Percentiles rank a stretch among this genome's conserved stretches.
phyloP scores from a whole-genome alignment of 2,888 invertebrate genomes.

The Drosophila mettleri region DNA sequence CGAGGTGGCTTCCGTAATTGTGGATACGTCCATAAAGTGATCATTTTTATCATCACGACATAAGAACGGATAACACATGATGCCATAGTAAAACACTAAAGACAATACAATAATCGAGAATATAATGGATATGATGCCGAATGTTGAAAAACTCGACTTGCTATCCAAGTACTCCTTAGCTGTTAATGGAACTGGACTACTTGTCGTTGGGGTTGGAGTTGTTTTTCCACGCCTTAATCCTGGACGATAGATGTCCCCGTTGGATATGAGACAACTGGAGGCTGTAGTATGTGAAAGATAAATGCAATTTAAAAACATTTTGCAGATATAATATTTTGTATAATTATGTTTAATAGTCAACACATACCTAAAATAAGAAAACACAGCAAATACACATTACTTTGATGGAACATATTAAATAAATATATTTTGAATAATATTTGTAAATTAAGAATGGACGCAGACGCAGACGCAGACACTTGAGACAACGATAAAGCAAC shows the following conservation, averaged over 20 bases:
- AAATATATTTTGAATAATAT: slow-evolving; percentile 8
- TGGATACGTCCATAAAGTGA: slow-evolving; percentile 84
- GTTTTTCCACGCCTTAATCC: slow-evolving; percentile 44
- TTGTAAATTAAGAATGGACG: slow-evolving; percentile 37
- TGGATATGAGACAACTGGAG: slow-evolving; percentile 55
- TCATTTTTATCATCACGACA: slow-evolving; percentile 85
- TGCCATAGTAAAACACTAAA: slow-evolving; percentile 87
- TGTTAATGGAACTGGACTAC: slow-evolving; percentile 72
- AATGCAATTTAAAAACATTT: neutral
- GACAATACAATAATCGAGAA: slow-evolving; percentile 80
- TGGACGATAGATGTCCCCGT: slow-evolving; percentile 45
- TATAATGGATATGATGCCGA: slow-evolving; percentile 87
- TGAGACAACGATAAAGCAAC: slow-evolving; percentile 33
- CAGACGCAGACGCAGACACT: slow-evolving; percentile 46
- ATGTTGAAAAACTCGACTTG: slow-evolving; percentile 86
- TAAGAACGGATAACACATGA: slow-evolving; percentile 88
- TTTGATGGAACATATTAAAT: slow-evolving; percentile 58
- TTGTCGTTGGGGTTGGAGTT: slow-evolving; percentile 51
- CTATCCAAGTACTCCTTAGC: slow-evolving; percentile 82
- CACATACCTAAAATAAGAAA: slow-evolving; percentile 67
- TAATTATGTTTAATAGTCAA: neutral
- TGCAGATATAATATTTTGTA: neutral
- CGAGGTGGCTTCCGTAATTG: slow-evolving; percentile 84
- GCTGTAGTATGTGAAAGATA: slow-evolving; percentile 50
- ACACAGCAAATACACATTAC: slow-evolving; percentile 42